Evolutionary conservation across 2,797 vertebrate genomes (phyloP).

Genomic region (Cyclopterus lumpus): DNA sequence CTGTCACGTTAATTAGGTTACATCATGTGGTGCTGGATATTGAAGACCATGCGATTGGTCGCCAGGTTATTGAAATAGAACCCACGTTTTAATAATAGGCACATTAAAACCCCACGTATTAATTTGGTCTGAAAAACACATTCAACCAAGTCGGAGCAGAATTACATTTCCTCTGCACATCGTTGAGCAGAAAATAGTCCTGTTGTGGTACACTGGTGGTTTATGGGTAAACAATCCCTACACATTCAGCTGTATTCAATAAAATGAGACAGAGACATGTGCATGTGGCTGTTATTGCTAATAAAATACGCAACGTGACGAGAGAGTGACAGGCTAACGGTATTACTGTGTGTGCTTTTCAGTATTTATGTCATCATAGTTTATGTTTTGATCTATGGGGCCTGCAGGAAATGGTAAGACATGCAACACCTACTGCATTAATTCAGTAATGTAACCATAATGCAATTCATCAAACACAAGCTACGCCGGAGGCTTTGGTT

Average conservation of each 20-base stretch:
- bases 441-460: too few species aligned
- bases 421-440: neutral
- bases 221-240: conserved; percentile 4
- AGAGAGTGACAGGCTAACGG: neutral
- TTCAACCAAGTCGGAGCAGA: conserved; percentile 35
- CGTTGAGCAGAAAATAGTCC: conserved; percentile 28
- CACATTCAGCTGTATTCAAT: neutral
- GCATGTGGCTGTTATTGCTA: too few species aligned
- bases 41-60: conserved; percentile 48
- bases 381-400: neutral
- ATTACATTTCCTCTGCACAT: conserved; percentile 36
- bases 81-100: conserved; percentile 63
- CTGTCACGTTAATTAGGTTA: conserved; percentile 70
- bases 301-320: neutral
- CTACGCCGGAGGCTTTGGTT: neutral
- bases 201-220: neutral
- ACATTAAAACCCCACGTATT: conserved; percentile 56
- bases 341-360: neutral
- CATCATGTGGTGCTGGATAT: conserved; percentile 46
- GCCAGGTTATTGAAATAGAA: conserved; percentile 69
- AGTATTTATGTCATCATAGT: neutral
- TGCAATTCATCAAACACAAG: neutral
- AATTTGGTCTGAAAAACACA: conserved; percentile 51
- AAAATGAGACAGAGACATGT: neutral
- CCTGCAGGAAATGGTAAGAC: neutral